Conservation (phyloP, 1,140 invertebrate genomes). For the Epicauta chinensis region DNA sequence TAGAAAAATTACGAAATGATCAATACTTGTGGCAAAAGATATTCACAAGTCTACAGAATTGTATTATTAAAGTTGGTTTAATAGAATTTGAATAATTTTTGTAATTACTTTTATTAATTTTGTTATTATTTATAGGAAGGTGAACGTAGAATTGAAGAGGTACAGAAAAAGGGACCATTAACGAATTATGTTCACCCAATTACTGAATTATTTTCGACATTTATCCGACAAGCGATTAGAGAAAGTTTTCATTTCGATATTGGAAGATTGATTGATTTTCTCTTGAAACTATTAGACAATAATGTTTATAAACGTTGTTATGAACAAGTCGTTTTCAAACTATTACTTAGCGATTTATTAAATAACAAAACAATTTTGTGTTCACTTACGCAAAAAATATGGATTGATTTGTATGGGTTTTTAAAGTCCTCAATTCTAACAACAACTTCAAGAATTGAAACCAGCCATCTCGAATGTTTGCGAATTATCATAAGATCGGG, state of each 20-base stretch:
- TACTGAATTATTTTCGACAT: background rate
- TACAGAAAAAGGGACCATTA: slow-evolving; percentile 18
- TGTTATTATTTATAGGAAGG: slow-evolving; percentile 24
- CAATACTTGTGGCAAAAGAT: slow-evolving; percentile 18
- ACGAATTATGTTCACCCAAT: background rate
- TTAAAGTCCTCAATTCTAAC: background rate
- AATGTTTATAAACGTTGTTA: slow-evolving; percentile 22
- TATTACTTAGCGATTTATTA: slow-evolving; percentile 27
- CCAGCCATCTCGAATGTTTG: slow-evolving; percentile 24
- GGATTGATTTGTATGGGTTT: slow-evolving; percentile 17
- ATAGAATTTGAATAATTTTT: background rate
- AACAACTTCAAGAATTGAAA: slow-evolving; percentile 10
- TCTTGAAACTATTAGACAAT: slow-evolving; percentile 23
- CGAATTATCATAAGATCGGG: slow-evolving; percentile 28
- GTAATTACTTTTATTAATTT: background rate
- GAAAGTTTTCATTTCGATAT: background rate
- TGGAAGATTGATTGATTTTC: slow-evolving; percentile 20
- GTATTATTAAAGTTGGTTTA: slow-evolving; percentile 27
- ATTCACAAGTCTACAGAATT: slow-evolving; percentile 18
- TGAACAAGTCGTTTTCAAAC: slow-evolving; percentile 16
- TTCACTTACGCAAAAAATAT: slow-evolving; percentile 20
- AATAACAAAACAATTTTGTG: slow-evolving; percentile 22
- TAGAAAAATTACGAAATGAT: slow-evolving; percentile 14
- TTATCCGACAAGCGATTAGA: background rate
- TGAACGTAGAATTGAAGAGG: slow-evolving; percentile 17